phyloP scores from a whole-genome alignment of 2,113 vertebrate genomes.

The Malurus cyaneus region DNA sequence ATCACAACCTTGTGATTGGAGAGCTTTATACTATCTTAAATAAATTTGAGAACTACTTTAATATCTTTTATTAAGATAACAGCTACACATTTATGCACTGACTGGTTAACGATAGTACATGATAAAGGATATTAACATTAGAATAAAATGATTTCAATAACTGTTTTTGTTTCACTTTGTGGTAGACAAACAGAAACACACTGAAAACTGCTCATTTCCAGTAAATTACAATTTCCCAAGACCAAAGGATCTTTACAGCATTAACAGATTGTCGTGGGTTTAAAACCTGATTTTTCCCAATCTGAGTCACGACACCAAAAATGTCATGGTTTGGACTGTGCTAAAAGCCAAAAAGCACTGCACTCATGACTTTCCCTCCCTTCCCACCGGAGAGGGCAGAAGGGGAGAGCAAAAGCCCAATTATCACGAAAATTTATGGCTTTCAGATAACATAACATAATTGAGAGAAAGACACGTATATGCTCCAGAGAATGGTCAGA shows the following conservation, averaged over 20 bases:
- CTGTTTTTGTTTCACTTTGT: neutral
- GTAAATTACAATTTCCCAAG: neutral
- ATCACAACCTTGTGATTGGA: neutral
- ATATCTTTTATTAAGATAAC: neutral
- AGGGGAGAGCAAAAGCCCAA: too few relatives aligned
- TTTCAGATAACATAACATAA: too few relatives aligned
- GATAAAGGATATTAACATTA: neutral
- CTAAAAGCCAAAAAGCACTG: too few relatives aligned
- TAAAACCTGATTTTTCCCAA: too few relatives aligned
- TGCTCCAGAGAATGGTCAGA: too few relatives aligned
- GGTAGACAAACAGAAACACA: neutral
- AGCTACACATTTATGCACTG: neutral
- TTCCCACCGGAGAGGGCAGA: too few relatives aligned
- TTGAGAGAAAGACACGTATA: too few relatives aligned
- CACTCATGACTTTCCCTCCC: too few relatives aligned
- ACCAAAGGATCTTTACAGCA: neutral
- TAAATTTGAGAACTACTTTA: neutral
- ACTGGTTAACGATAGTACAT: neutral
- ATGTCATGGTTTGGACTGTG: too few relatives aligned
- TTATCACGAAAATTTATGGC: too few relatives aligned
- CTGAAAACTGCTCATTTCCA: neutral
- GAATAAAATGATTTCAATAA: neutral
- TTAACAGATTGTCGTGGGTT: neutral
- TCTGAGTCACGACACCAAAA: too few relatives aligned
- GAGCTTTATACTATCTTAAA: neutral